Base-by-base conservation (phyloP, 2,888 invertebrate species). In the Rosalia funebris region DNA sequence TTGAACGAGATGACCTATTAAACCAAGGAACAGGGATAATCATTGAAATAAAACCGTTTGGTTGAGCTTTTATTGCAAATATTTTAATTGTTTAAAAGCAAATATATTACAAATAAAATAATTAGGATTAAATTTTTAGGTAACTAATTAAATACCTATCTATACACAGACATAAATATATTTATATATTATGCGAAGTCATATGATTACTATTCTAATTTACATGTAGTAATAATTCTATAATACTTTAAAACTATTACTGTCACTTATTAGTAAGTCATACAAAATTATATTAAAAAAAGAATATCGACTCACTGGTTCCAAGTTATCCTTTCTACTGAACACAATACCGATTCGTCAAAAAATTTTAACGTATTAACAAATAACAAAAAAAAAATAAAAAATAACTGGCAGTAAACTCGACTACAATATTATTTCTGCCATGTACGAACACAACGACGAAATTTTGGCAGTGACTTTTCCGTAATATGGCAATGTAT, bases 61-160 rank as follows among this genome's bases (percentile, higher is more conserved):
- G 7, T 25, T 25, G 25, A 3, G 25, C 4, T 25, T 25, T 50
- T 55, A 34, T 41, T 60, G 62, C 59, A 59, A 65, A 62, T 57
- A 37, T 17, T 16, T 56, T 61, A 60, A 59, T 63, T 62, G 58
- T 44, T 68, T 59, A 63, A 70, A 71, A 70, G 68, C 66, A 61
- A 66, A 58, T 73, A 72, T 73, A 69, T 71, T 72, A 71, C 72
- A 72, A 67, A 66, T 56, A 60, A 52, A 59, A 36, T 61, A 61
- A 65, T 60, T 63, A 61, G 37, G 63, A 71, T 62, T 57, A 70
- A 61, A 69, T 45, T 48, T 69, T 71, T 68, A 69, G 73, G 72
- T 71, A 73, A 73, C 73, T 70, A 70, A 66, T 72, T 71, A 71
- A 73, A 71, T 71, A 71, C 63, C 62, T 71, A 72, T 60, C 69